Conservation (phyloP, 2,888 invertebrate genomes). For the Cecidostiba fungosa region DNA sequence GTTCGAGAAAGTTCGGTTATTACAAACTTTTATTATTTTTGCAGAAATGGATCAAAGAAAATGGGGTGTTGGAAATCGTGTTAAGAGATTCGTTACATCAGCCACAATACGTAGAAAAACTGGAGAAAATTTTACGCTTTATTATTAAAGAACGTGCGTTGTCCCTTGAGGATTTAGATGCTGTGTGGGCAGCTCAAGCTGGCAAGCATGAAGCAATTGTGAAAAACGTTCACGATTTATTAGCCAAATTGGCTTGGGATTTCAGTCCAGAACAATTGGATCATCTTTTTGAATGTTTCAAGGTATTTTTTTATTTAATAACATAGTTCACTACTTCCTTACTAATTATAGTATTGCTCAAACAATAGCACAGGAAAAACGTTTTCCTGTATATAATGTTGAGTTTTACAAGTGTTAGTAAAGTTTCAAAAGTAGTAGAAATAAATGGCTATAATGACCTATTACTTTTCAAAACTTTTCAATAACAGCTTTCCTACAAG, state of each 20-base stretch:
- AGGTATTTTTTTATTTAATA: constrained; percentile 77
- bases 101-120: constrained; percentile 97
- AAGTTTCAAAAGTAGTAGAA: constrained; percentile 38
- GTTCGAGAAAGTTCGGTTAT: background rate
- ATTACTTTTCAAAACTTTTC: constrained; percentile 30
- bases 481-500: background rate
- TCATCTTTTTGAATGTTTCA: constrained; percentile 98
- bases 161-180: constrained; percentile 94
- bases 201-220: constrained; percentile 99
- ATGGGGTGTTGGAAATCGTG: constrained; percentile 96
- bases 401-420: background rate
- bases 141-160: constrained; percentile 96
- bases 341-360: constrained; percentile 1
- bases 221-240: constrained; percentile 97
- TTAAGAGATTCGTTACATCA: constrained; percentile 97
- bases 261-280: constrained; percentile 98
- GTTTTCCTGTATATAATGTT: constrained; percentile 34
- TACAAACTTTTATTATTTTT: constrained; percentile 36
- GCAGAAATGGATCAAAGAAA: constrained; percentile 97
- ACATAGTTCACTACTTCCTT: constrained; percentile 47
- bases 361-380: constrained; percentile 46
- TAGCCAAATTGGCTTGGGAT: constrained; percentile 99
- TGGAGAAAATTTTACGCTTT: constrained; percentile 98
- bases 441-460: constrained; percentile 21
- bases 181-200: constrained; percentile 98